Conservation (phyloP, 2,888 invertebrate species). For the Lepidochitona cinerea region DNA sequence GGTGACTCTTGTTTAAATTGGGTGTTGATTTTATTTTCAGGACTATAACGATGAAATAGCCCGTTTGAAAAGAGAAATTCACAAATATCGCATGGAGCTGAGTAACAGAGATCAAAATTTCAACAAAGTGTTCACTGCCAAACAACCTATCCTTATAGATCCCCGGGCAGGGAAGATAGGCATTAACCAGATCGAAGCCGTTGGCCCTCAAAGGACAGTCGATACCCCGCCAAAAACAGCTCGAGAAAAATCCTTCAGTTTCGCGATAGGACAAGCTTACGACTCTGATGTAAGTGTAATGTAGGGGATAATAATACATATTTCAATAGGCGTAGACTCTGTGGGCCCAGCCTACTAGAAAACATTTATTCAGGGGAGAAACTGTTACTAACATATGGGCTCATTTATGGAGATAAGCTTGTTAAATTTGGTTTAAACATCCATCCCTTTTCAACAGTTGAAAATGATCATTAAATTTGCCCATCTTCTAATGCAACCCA, state of each 20-base stretch:
- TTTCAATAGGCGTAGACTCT: no score
- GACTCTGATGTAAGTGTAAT: slow-evolving; percentile 41
- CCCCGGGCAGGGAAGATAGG: slow-evolving; percentile 47
- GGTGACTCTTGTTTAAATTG: no score
- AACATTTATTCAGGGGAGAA: no score
- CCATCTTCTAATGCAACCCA: no score
- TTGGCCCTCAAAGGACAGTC: background rate
- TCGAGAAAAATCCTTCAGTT: slow-evolving; percentile 48
- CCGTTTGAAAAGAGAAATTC: slow-evolving; percentile 58
- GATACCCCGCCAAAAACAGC: background rate
- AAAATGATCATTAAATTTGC: no score
- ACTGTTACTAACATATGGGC: no score
- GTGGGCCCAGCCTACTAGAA: no score
- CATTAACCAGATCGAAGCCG: slow-evolving; percentile 17
- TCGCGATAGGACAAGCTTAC: slow-evolving; percentile 46
- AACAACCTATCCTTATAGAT: slow-evolving; percentile 59
- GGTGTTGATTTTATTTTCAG: no score
- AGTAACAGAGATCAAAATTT: slow-evolving; percentile 67
- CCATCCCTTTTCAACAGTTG: no score
- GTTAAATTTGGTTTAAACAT: no score
- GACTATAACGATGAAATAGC: slow-evolving; percentile 65
- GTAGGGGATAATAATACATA: background rate
- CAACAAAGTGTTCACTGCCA: slow-evolving; percentile 65
- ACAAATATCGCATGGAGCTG: slow-evolving; percentile 64
- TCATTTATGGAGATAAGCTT: no score